Percentiles rank a stretch among this genome's conserved stretches.
Evolutionary conservation across 2,113 vertebrate genomes (phyloP).

Genomic region (Pomatostomus ruficeps): DNA sequence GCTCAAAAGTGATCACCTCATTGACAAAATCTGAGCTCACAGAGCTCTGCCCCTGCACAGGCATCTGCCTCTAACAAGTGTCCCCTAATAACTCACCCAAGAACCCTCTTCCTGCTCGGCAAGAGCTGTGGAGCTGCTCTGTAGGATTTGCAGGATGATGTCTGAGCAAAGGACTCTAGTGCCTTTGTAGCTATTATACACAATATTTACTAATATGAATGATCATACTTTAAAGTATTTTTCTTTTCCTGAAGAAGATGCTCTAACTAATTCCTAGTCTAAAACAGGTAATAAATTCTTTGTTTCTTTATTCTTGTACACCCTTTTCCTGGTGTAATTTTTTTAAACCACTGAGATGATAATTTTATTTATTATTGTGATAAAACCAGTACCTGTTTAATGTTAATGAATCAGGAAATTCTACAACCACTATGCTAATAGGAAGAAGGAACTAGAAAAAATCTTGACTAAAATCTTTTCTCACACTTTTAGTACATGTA

Average conservation of each 20-base stretch:
- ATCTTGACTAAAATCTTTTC: not conserved
- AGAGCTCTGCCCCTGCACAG: not conserved
- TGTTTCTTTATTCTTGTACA: not conserved
- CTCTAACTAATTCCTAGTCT: not conserved
- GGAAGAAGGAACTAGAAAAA: not conserved
- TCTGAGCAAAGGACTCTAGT: not conserved
- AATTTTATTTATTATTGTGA: not conserved
- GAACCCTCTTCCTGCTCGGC: not conserved
- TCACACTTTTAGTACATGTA: not conserved
- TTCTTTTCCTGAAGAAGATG: not conserved
- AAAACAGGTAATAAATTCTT: not conserved
- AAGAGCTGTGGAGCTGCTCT: not conserved
- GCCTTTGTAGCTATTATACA: not conserved
- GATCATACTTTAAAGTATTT: not conserved
- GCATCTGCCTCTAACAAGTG: slow-evolving; percentile 26
- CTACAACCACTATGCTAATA: not conserved
- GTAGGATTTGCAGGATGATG: not conserved
- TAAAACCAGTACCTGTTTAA: not conserved
- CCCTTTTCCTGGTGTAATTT: not conserved
- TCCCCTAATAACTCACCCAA: not conserved
- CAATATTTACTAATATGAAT: not conserved
- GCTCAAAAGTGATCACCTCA: not conserved
- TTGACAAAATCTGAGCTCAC: not conserved
- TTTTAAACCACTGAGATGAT: not conserved
- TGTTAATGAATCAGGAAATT: not conserved